Evolutionary conservation across 2,797 vertebrate species (phyloP), one percentile per base, ranked within the genome.

Genomic region (Hoplostethus atlanticus): DNA sequence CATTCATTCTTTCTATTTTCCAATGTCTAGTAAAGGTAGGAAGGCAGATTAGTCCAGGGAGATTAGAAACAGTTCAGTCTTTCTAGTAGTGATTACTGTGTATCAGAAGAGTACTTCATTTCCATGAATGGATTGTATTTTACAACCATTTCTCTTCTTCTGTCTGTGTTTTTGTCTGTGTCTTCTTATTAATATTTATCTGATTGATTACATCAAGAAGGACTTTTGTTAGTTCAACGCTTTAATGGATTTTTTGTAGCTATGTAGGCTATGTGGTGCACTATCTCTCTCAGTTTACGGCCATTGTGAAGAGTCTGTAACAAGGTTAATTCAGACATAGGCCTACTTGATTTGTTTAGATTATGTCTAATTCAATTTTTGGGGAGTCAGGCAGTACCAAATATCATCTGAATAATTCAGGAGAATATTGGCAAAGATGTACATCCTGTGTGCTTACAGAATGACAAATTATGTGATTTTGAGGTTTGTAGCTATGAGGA

Each of bases 321-420:
- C 62, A 25, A 77, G 72, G 79, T 82, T 73, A 62, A 78, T 84
- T 76, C 38, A 52, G 68, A 76, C 47, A 17, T 69, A n/a, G 21
- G 21, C 21, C 21, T 1, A 73, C 48, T 72, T 79, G 60, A 80
- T 87, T 80, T 62, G 68, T 80, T 81, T 74, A 64, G 75, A 71
- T 59, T 51, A 7, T 28, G 50, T 77, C 58, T 87, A 87, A 87
- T 89, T 84, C 61, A 77, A 46, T 89, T 86, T 84, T 65, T 74
- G 1, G 0, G 36, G 28, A 54, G n/a, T 44, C 63, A 53, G 42
- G 15, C 16, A 34, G 38, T 28, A 40, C 21, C 40, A 28, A 40
- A 44, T 46, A 46, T 44, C 40, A 44, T 38, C n/a, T 25, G 56
- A 59, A 16, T 55, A 80, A 75, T 68, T 76, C 67, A 76, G 53